Conservation (phyloP, 92 coral and sea anemone species). For the Actinostola sp. region DNA sequence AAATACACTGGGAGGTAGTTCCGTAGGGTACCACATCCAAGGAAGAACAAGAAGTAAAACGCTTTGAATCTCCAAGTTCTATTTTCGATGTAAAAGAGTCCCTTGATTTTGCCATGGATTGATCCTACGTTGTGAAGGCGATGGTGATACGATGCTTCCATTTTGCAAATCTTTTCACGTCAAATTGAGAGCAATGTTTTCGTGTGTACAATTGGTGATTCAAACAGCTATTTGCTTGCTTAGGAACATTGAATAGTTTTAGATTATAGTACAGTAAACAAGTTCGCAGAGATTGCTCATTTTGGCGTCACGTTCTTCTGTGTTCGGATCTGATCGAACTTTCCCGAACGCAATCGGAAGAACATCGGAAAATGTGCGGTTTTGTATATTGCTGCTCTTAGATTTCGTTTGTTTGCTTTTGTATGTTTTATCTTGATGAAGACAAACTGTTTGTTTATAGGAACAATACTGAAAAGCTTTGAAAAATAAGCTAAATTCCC, state of each 20-base stretch:
- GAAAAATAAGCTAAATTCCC: background rate
- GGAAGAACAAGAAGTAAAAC: slow-evolving; percentile 66
- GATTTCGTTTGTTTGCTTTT: too few relatives aligned
- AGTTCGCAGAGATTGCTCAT: too few relatives aligned
- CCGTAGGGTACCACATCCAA: slow-evolving; percentile 54
- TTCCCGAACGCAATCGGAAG: too few relatives aligned
- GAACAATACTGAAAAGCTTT: too few relatives aligned
- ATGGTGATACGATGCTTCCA: slow-evolving; percentile 20
- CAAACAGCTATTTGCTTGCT: background rate
- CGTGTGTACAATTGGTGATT: background rate
- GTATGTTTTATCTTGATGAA: too few relatives aligned
- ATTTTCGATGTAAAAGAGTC: slow-evolving; percentile 11
- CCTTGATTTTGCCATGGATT: slow-evolving; percentile 1
- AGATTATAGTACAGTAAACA: too few relatives aligned
- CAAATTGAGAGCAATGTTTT: background rate
- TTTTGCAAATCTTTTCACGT: background rate
- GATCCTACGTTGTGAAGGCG: slow-evolving; percentile 14
- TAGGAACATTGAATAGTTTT: too few relatives aligned
- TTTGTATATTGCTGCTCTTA: too few relatives aligned
- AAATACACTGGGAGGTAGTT: slow-evolving; percentile 70
- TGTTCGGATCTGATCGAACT: too few relatives aligned
- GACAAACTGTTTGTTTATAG: too few relatives aligned
- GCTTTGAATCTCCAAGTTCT: slow-evolving; percentile 59
- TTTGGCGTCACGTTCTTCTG: too few relatives aligned
- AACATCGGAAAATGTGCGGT: too few relatives aligned